phyloP scores from a whole-genome alignment of 2,113 vertebrate species.

The Arothron firmamentum region DNA sequence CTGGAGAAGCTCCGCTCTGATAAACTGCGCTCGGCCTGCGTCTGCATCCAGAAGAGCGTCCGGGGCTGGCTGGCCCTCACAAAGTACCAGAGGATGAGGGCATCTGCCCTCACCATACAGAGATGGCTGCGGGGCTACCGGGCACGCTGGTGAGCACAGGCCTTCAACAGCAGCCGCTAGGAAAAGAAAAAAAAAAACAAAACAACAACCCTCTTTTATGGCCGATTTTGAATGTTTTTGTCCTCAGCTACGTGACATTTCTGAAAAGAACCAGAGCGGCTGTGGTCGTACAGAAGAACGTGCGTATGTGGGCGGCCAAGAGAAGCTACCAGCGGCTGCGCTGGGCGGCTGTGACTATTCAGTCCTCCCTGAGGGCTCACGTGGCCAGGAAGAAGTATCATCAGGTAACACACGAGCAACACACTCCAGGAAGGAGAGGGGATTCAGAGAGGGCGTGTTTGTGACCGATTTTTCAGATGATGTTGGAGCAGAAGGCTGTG shows the following conservation, averaged over 20 bases:
- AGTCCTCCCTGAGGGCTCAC: constrained; percentile 82
- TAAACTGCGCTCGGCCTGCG: constrained; percentile 86
- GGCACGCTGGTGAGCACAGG: constrained; percentile 82
- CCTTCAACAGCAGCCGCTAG: background rate
- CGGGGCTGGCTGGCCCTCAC: constrained; percentile 90
- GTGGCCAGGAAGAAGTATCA: constrained; percentile 80
- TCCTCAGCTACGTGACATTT: constrained; percentile 79
- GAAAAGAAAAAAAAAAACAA: too few species aligned
- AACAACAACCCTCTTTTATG: background rate
- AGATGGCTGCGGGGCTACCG: constrained; percentile 86
- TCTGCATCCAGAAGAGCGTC: constrained; percentile 94
- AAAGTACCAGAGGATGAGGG: constrained; percentile 86
- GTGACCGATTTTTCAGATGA: constrained; percentile 70
- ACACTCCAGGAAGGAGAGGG: too few species aligned
- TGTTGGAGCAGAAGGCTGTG: constrained; percentile 82
- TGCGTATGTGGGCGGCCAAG: constrained; percentile 81
- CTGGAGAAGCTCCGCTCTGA: constrained; percentile 94
- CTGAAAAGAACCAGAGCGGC: constrained; percentile 85
- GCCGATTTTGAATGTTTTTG: background rate
- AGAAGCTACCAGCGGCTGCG: constrained; percentile 74
- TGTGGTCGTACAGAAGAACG: constrained; percentile 81
- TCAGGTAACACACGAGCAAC: constrained; percentile 71
- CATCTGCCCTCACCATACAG: constrained; percentile 86
- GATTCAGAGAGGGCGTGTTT: too few species aligned
- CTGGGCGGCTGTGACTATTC: constrained; percentile 79